phyloP scores from a whole-genome alignment of 2,113 vertebrate genomes.

The Acrocephalus kingi region DNA sequence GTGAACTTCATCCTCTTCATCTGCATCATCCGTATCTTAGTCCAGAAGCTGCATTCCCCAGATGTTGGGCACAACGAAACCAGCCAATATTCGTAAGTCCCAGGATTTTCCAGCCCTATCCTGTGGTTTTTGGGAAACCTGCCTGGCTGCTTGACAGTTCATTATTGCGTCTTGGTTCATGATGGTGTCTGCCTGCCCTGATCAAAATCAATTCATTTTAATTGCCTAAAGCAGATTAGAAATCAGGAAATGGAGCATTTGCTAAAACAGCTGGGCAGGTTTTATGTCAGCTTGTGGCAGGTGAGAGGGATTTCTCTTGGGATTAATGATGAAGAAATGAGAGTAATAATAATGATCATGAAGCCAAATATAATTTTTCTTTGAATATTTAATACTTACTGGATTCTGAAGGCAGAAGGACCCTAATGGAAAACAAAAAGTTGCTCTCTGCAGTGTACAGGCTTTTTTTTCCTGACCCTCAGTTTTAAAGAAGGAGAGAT shows the following conservation, averaged over 20 bases:
- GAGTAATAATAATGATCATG: background rate
- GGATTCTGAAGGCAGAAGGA: background rate
- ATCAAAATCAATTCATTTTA: background rate
- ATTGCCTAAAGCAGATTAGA: background rate
- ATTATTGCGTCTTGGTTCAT: fast-evolving
- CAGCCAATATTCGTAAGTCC: constrained; percentile 91
- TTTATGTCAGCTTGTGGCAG: background rate
- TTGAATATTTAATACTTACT: background rate
- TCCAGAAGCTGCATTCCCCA: constrained; percentile 92
- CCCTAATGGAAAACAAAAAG: background rate
- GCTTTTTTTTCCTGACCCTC: background rate
- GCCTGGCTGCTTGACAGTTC: background rate
- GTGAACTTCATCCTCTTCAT: constrained; percentile 93
- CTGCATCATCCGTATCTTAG: constrained; percentile 92
- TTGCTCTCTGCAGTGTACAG: background rate
- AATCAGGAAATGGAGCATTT: background rate
- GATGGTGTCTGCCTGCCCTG: background rate
- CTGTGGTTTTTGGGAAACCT: background rate
- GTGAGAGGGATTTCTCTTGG: background rate
- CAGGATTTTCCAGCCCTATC: background rate
- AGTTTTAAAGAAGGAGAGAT: background rate
- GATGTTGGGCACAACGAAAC: constrained; percentile 89
- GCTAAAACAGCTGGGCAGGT: background rate
- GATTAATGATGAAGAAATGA: background rate
- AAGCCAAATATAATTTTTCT: background rate